Evolutionary conservation across 1,140 invertebrate genomes (phyloP).

Genomic region (Halyomorpha halys): DNA sequence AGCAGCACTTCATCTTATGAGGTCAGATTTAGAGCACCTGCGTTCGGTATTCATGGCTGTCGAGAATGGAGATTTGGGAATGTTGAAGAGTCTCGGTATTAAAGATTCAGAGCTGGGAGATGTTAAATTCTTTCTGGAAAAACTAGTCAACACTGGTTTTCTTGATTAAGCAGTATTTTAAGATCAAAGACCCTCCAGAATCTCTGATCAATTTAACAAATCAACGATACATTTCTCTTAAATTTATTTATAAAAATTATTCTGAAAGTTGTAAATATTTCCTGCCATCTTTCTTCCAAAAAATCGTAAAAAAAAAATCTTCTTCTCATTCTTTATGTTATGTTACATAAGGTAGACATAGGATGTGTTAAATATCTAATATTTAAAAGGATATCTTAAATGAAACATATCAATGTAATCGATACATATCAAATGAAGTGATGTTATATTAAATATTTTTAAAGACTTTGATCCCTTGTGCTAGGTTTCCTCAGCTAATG

Average conservation of each 20-base stretch:
- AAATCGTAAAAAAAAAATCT: conserved; percentile 1
- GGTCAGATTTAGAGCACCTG: conserved; percentile 80
- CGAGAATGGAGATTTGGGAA: conserved; percentile 87
- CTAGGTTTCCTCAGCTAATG: conserved; percentile 8
- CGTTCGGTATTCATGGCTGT: conserved; percentile 91
- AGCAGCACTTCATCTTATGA: conserved; percentile 71
- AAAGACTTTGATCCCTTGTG: conserved; percentile 10
- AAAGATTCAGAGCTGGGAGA: conserved; percentile 93
- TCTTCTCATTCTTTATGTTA: not conserved
- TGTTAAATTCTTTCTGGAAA: conserved; percentile 93
- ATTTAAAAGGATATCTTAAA: not conserved
- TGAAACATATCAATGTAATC: conserved; percentile 20
- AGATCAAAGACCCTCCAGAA: no score
- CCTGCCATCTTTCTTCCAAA: not conserved
- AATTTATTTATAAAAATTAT: no score
- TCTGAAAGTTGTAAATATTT: no score
- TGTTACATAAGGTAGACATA: conserved; percentile 4
- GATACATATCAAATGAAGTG: conserved; percentile 18
- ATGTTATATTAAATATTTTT: conserved; percentile 1
- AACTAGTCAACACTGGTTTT: conserved; percentile 92
- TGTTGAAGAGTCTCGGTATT: conserved; percentile 86
- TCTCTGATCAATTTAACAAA: no score
- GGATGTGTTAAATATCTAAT: not conserved
- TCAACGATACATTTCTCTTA: no score
- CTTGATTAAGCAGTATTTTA: conserved; percentile 52